phyloP scores from a whole-genome alignment of 2,113 vertebrate species.

The Pluvialis apricaria region DNA sequence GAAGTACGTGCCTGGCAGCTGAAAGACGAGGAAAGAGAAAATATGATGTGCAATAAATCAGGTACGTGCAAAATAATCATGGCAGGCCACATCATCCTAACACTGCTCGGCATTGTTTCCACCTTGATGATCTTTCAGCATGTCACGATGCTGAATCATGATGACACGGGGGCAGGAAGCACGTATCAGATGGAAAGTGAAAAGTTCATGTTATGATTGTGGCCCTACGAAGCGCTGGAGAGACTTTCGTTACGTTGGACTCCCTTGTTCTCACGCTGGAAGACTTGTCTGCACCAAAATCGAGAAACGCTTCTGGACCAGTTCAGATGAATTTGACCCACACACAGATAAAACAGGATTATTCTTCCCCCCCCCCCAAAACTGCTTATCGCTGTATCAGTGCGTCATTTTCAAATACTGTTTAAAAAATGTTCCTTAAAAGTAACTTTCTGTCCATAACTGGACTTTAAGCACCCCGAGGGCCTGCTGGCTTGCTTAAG shows the following conservation, averaged over 20 bases:
- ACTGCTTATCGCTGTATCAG: background rate
- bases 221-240: background rate
- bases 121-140: constrained; percentile 62
- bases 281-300: background rate
- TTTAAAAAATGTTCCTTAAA: background rate
- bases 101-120: constrained; percentile 54
- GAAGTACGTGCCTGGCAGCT: constrained; percentile 38
- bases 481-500: constrained; percentile 16
- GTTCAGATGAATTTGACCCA: background rate
- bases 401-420: background rate
- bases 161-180: constrained; percentile 55
- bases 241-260: background rate
- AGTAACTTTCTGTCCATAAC: background rate
- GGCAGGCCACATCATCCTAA: constrained; percentile 6
- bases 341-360: background rate
- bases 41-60: constrained; percentile 45
- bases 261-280: background rate
- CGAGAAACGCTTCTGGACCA: background rate
- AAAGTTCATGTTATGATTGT: constrained; percentile 35
- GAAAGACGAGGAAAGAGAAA: constrained; percentile 13
- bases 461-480: background rate
- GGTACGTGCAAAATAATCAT: background rate
- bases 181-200: constrained; percentile 33
- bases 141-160: constrained; percentile 52
- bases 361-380: background rate